Evolutionary conservation across 2,888 invertebrate species (phyloP), one percentile per base, ranked within the genome.

Genomic region (Epistrophella euchroma): DNA sequence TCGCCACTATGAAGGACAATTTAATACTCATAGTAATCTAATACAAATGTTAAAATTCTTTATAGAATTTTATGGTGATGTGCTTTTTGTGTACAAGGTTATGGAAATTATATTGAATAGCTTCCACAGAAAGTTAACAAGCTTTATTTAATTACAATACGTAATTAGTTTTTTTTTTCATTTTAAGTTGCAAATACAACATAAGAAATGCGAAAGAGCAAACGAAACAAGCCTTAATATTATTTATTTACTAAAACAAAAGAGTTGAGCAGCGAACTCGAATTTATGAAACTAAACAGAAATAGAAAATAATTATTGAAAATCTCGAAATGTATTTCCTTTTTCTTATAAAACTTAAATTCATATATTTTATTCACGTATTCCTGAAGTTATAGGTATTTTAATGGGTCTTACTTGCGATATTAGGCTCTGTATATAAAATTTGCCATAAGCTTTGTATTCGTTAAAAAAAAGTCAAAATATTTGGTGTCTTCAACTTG

Each of bases 1-100:
- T 56, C 35, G 64, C 62, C 62, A 73, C 17, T 50, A 22, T 84
- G 80, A 72, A 84, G 84, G 80, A 84, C 79, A 37, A 19, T 15
- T 58, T 35, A 62, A 50, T n/a, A n/a, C n/a, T n/a, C n/a, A n/a
- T 47, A 19, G 62, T 70, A 55, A 81, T 45, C 15, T 60, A 60
- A 79, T 62, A 40, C 7, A 35, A 79, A 37, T 79, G 76, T 52
- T 35, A 60, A 40, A 47, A 66, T 66, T 66, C 66, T 72, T 66
- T 43, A 37, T 35, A 62, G 28, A 40, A 35, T 43, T 70, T 70
- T 56, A 76, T 76, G 47, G 58, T 40, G 19, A 40, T 35, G 37
- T 52, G 25, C 6, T 40, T 60, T 43, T 40, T 74, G 2, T 32
- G 32, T 28, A 66, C 75, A 68, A 66, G 77, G 77, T 62, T 70